These are phyloP conservation scores for Otolemur crassicaudatus DNA, from an alignment of 2,797 vertebrate species.

Conservation along the genomic window DNA sequence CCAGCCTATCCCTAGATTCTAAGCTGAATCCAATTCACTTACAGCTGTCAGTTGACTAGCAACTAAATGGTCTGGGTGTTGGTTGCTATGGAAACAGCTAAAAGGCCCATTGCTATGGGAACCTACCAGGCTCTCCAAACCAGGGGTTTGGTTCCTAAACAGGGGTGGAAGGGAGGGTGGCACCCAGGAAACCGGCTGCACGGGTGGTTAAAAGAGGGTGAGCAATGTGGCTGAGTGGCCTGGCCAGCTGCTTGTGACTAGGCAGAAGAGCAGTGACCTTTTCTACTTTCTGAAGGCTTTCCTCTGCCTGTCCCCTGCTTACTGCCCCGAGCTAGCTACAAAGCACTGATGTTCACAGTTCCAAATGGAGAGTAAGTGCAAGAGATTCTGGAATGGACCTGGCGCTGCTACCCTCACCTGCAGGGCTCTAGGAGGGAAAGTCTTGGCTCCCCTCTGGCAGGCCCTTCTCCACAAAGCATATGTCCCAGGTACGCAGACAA, in stretches of 20 bases:
- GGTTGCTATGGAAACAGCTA: conserved; percentile 89
- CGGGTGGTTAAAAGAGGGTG: not conserved
- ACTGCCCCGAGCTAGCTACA: not conserved
- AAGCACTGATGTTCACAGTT: not conserved
- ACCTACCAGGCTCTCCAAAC: conserved; percentile 88
- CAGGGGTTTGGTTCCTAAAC: conserved; percentile 87
- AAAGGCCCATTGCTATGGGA: conserved; percentile 90
- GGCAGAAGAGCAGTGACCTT: not conserved
- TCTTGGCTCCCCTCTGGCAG: not conserved
- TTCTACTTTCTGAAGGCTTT: not conserved
- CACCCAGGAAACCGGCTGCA: not conserved
- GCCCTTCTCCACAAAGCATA: not conserved
- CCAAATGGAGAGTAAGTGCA: not conserved
- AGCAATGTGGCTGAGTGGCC: not conserved
- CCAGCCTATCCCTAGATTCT: conserved; percentile 82
- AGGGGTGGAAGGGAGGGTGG: conserved; percentile 68
- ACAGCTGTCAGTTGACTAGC: conserved; percentile 90
- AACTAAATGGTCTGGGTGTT: conserved; percentile 89
- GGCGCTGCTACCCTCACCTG: not conserved
- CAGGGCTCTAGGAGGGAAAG: not conserved
- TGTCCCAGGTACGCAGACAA: conserved; percentile 51
- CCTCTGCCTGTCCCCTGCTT: not conserved
- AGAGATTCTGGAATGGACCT: not conserved
- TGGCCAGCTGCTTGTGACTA: not conserved
- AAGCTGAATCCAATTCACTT: conserved; percentile 88